Evolutionary conservation across 2,113 vertebrate genomes (phyloP).

Genomic region (Ophthalmolycus amberensis): DNA sequence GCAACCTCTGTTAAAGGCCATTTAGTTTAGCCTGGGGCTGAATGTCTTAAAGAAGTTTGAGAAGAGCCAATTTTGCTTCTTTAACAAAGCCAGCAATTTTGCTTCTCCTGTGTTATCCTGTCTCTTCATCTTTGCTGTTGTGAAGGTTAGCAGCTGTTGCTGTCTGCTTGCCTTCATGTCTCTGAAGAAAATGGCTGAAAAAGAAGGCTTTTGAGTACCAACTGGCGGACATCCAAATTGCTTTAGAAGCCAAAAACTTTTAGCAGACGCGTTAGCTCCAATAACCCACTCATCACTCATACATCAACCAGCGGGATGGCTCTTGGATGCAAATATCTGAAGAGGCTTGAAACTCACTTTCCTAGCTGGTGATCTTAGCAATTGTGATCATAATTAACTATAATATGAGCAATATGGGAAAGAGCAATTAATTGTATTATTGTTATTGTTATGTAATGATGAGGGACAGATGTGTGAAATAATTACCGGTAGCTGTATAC

Average conservation of each 20-base stretch:
- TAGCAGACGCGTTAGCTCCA: constrained; percentile 44
- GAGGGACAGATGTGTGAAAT: neutral
- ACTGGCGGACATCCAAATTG: constrained; percentile 17
- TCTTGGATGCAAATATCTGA: constrained; percentile 28
- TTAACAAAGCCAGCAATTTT: constrained; percentile 34
- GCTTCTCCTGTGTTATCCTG: constrained; percentile 13
- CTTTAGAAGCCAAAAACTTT: constrained; percentile 19
- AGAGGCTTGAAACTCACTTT: constrained; percentile 44
- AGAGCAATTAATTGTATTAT: neutral
- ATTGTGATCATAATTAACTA: neutral
- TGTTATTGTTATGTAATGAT: neutral
- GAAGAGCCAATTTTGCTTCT: constrained; percentile 29
- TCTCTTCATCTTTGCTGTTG: constrained; percentile 42
- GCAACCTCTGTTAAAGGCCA: constrained; percentile 17
- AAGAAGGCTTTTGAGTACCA: constrained; percentile 14
- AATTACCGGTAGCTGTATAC: neutral
- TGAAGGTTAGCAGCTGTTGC: constrained; percentile 51
- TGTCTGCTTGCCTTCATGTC: constrained; percentile 43
- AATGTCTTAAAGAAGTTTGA: constrained; percentile 42
- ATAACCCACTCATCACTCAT: constrained; percentile 31
- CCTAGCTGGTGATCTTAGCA: neutral
- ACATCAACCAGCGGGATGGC: constrained; percentile 49
- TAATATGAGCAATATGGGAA: neutral
- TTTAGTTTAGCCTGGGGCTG: constrained; percentile 41
- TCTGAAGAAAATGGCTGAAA: constrained; percentile 22